Evolutionary conservation across 2,888 invertebrate species (phyloP).

Genomic region (Tyria jacobaeae): DNA sequence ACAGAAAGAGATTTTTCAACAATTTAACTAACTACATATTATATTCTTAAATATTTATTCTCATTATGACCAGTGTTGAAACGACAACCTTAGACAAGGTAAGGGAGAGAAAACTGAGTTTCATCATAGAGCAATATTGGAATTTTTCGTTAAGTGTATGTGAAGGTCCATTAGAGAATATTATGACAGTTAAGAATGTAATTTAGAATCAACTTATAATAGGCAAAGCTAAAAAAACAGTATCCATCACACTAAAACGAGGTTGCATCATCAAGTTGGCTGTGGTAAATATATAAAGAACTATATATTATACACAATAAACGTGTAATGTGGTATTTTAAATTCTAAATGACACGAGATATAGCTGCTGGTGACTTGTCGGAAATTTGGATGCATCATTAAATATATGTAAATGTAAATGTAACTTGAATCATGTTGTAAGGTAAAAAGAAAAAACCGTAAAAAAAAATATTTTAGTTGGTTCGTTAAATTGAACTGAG

Average conservation of each 20-base stretch:
- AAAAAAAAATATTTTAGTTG: too few relatives aligned
- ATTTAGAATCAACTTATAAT: not conserved
- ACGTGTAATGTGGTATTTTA: too few relatives aligned
- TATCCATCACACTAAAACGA: conserved; percentile 13
- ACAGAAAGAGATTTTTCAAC: conserved; percentile 5
- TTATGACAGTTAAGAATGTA: not conserved
- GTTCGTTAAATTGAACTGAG: too few relatives aligned
- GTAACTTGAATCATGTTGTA: too few relatives aligned
- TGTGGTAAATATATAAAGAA: not conserved
- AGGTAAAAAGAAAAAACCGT: too few relatives aligned
- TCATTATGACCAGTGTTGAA: conserved; percentile 5
- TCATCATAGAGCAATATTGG: not conserved
- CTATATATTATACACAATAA: not conserved
- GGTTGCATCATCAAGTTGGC: not conserved
- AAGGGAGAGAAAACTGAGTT: not conserved
- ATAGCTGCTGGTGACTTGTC: not conserved
- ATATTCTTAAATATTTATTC: conserved; percentile 3
- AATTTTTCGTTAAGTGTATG: not conserved
- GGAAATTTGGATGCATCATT: not conserved
- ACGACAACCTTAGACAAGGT: not conserved
- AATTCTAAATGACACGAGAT: not conserved
- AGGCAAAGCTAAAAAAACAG: conserved; percentile 13
- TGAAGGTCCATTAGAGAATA: not conserved
- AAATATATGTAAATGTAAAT: too few relatives aligned
- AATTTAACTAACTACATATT: conserved; percentile 4